Base-by-base conservation (phyloP, 2,797 vertebrate genomes). In the Lagodon rhomboides region DNA sequence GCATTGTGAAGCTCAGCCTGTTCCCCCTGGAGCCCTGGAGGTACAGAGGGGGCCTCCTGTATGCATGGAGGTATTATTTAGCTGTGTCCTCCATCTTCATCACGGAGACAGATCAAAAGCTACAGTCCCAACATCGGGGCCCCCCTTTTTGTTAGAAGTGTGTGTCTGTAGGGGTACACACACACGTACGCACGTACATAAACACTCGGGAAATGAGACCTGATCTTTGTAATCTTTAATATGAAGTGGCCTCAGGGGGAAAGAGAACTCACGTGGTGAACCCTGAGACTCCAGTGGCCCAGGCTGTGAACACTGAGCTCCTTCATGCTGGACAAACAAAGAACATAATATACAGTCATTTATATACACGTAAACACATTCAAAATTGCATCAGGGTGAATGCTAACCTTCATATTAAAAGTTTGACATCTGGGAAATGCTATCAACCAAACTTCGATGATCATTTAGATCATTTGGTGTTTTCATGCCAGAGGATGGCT, bases 11-110 rank as follows among this genome's bases (percentile, higher is more conserved):
- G 74, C 84, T 77, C 83, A 88, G 87, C 74, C 66, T 80, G 80
- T 81, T 86, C 88, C 84, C 85, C 46, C 71, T 68, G 60, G 80
- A 89, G 85, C 91, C 91, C 92, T 88, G 79, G 80, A 92, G 90
- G 86, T 83, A 87, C n/a, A 75, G 54, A 51, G 73, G 80, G 84
- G 87, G 69, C 47, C 84, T 83, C 79, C 68, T 80, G 54, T 77
- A 56, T 72, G 68, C 66, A 79, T 34, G 62, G 60, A 75, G 63
- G 83, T 87, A 87, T 84, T 86, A 84, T 85, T 81, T 80, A 73
- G 83, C 84, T 30, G 60, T 77, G 54, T 59, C 70, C 62, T 84
- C 63, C 71, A 46, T 90, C 85, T 90, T 87, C 74, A 83, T 90
- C 83, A 88, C 64, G 15, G 53, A 64, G 85, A 87, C 87, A 82